Base-by-base conservation (phyloP, 2,113 vertebrate genomes). In the Stictonetta naevosa region DNA sequence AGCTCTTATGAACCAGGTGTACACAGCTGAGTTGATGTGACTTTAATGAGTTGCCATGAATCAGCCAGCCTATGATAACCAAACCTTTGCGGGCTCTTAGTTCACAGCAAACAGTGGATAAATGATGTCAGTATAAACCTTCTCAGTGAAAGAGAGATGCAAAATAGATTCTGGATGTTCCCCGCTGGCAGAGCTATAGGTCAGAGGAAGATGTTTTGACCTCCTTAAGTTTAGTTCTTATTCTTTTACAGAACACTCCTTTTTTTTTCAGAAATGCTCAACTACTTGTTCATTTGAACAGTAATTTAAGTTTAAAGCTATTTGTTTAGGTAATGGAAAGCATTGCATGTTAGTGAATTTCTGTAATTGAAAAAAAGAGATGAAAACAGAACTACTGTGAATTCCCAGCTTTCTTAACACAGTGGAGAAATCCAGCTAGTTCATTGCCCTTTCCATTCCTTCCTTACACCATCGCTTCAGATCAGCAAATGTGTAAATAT, bases 131-230 rank as follows among this genome's bases (percentile, higher is more conserved):
- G 14, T 55, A 38, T 74, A 78, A 83, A 78, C 33, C 15, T 23
- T 44, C 26, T 64, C 40, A 91, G 33, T 72, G 78, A 87, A 93
- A 62, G 38, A 91, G 66, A 93, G 89, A 87, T 87, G 76, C 22
- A 79, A 15, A 96, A 67, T 56, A 83, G 31, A 29, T 48, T 79
- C 31, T 69, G 40, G 25, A 52, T 88, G 11, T 50, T 76, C 33
- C 63, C 36, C 90, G 21, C 44, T 85, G 34, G 20, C 55, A 88
- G 58, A 55, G 23, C 40, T 74, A 2, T 58, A 26, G 64, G 31
- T 74, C 66, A 69, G 56, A 38, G 10, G 21, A 50, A 66, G 46
- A 19, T 80, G 77, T 50, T 91, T 92, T 84, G 34, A 85, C 28
- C 62, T 91, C 8, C 9, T 56, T 33, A 21, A 62, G n/a, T 89